These are phyloP conservation scores for Lacanobia oleracea DNA, from an alignment of 2,888 invertebrate genomes.

Conservation along the genomic window DNA sequence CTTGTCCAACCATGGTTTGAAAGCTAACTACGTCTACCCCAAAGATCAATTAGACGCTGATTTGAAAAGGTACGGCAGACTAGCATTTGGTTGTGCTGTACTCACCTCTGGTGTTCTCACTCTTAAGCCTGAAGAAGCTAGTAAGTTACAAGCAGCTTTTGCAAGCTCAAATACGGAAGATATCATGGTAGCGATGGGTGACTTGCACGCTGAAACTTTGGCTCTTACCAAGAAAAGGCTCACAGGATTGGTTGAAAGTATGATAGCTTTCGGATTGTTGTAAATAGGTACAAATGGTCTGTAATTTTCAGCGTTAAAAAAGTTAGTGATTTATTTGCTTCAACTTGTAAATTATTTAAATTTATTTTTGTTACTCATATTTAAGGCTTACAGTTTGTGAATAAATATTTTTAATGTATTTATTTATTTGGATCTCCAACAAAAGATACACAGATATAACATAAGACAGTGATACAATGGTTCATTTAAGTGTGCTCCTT, in stretches of 20 bases:
- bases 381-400: not conserved
- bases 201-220: constrained; percentile 52
- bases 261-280: constrained; percentile 61
- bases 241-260: constrained; percentile 65
- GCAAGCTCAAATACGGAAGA: not conserved
- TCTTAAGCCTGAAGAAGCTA: constrained; percentile 64
- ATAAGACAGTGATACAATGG: too few relatives aligned
- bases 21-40: constrained; percentile 64
- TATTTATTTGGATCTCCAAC: too few relatives aligned
- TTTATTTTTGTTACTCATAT: not conserved
- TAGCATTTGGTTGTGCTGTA: constrained; percentile 54
- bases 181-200: not conserved
- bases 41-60: constrained; percentile 69
- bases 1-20: constrained; percentile 63
- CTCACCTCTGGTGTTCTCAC: constrained; percentile 53
- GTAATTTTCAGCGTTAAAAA: not conserved
- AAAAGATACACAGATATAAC: too few relatives aligned
- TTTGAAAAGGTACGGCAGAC: constrained; percentile 66
- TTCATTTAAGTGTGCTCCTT: too few relatives aligned
- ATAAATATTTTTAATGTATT: constrained; percentile 14
- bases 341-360: not conserved
- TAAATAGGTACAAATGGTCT: constrained; percentile 4
- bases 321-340: not conserved
- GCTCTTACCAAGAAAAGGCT: constrained; percentile 57
- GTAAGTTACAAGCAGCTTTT: constrained; percentile 47